Evolutionary conservation across 1,140 invertebrate species (phyloP).

Genomic region (Dreissena polymorpha): DNA sequence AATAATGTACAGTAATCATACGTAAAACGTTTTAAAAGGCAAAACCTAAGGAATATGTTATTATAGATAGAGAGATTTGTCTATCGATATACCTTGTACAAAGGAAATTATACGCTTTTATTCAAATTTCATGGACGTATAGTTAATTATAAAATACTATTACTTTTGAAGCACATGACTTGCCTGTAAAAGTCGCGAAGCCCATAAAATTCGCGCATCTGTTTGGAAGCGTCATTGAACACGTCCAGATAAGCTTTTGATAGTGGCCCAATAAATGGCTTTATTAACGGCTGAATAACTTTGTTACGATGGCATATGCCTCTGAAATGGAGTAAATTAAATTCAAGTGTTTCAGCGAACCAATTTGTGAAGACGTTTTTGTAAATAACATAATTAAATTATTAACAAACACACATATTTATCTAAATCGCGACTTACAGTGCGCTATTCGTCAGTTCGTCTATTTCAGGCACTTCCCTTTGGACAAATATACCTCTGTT

Average conservation of each 20-base stretch:
- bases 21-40: no score
- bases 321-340: slow-evolving; percentile 56
- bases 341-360: neutral
- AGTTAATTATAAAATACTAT: no score
- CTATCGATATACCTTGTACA: no score
- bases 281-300: slow-evolving; percentile 54
- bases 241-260: slow-evolving; percentile 70
- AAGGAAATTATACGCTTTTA: no score
- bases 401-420: neutral
- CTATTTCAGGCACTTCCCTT: slow-evolving; percentile 10
- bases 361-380: neutral
- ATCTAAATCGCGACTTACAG: neutral
- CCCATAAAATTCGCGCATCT: slow-evolving; percentile 76
- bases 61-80: no score
- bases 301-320: slow-evolving; percentile 70
- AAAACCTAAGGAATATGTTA: no score
- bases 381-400: no score
- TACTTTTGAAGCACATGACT: neutral
- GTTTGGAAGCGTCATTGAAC: slow-evolving; percentile 62
- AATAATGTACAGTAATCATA: no score
- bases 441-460: neutral
- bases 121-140: no score
- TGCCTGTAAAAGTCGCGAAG: slow-evolving; percentile 78
- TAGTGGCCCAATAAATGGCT: slow-evolving; percentile 60
- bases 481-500: slow-evolving; percentile 64